Percentiles rank a stretch among this genome's conserved stretches.
Conservation (phyloP, 2,797 vertebrate species). For the Enteromius unitaeniatus region DNA sequence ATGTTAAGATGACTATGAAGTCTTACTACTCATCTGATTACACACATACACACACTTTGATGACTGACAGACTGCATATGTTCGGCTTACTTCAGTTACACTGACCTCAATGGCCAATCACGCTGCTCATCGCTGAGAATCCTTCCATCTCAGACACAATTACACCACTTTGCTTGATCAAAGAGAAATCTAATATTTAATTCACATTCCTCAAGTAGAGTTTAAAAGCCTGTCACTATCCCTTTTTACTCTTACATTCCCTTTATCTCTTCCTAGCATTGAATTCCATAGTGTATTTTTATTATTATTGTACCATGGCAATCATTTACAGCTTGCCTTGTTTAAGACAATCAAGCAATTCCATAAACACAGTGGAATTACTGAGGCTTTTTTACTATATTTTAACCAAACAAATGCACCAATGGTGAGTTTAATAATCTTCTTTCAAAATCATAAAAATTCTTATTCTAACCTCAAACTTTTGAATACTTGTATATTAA, state of each 20-base stretch:
- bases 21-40: neutral
- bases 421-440: neutral
- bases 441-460: neutral
- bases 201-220: slow-evolving; percentile 10
- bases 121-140: neutral
- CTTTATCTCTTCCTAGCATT: neutral
- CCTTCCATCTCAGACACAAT: neutral
- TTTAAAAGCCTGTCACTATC: neutral
- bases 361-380: neutral
- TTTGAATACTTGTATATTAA: neutral
- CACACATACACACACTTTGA: neutral
- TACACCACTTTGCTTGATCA: slow-evolving; percentile 6
- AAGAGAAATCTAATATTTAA: slow-evolving; percentile 18
- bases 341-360: neutral
- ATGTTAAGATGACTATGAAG: neutral
- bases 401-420: neutral
- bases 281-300: neutral
- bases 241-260: neutral
- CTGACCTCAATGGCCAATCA: slow-evolving; percentile 32
- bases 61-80: slow-evolving; percentile 6
- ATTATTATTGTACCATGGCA: neutral
- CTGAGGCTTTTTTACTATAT: neutral
- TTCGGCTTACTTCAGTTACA: neutral
- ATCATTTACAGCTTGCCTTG: neutral
- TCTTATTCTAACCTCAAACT: neutral